Evolutionary conservation across 2,113 vertebrate species (phyloP).

Genomic region (Hemicordylus capensis): DNA sequence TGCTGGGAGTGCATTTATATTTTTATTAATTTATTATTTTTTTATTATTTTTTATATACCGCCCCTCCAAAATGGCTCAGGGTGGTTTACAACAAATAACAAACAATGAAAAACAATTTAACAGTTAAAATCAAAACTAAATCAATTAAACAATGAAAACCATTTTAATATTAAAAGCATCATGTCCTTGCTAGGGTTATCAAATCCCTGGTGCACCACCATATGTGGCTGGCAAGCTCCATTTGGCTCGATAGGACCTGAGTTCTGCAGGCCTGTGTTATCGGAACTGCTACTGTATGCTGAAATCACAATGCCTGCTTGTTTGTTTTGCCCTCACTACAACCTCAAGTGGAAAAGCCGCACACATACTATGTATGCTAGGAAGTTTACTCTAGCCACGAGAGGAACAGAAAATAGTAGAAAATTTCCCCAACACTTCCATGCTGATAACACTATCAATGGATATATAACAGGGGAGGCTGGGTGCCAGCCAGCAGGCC

Average conservation of each 20-base stretch:
- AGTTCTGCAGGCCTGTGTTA: too few relatives aligned
- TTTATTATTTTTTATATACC: too few relatives aligned
- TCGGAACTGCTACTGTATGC: not conserved
- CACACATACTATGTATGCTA: constrained; percentile 18
- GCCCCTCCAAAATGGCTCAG: too few relatives aligned
- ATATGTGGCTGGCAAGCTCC: too few relatives aligned
- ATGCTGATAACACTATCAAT: constrained; percentile 8
- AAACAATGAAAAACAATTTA: too few relatives aligned
- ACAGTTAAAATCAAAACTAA: too few relatives aligned
- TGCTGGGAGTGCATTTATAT: too few relatives aligned
- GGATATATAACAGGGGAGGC: not conserved
- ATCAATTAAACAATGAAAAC: too few relatives aligned
- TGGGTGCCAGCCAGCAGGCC: not conserved
- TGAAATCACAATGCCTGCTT: not conserved
- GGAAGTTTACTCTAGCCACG: constrained; percentile 31
- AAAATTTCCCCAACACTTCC: fast-evolving
- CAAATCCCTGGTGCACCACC: not conserved
- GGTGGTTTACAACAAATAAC: too few relatives aligned
- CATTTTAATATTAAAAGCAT: too few relatives aligned
- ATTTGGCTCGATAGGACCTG: not conserved
- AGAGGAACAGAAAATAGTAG: constrained; percentile 18
- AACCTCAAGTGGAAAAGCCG: constrained; percentile 18
- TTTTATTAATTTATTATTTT: too few relatives aligned
- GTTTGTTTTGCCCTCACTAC: not conserved
- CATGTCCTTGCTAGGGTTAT: not conserved